Conservation (phyloP, 2,797 vertebrate species). For the Sebastiscus albofasciatus region DNA sequence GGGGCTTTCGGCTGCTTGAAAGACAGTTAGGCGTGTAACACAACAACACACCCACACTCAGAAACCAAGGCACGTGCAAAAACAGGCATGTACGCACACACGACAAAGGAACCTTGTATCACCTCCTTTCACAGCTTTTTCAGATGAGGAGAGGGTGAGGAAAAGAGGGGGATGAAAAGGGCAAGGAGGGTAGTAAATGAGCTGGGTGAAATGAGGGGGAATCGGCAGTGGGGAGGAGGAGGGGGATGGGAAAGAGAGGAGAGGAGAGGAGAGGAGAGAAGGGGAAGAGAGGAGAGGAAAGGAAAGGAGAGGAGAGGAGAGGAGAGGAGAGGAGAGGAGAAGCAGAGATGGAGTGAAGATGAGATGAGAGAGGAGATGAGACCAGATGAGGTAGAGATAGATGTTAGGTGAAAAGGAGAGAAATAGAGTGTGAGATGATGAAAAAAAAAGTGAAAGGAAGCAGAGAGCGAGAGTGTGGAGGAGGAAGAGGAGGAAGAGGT, state of each 20-base stretch:
- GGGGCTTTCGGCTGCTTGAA: constrained; percentile 46
- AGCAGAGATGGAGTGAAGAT: constrained; percentile 34
- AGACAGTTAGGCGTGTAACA: constrained; percentile 51
- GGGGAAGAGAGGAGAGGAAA: not conserved
- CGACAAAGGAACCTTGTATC: constrained; percentile 27
- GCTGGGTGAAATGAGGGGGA: constrained; percentile 4
- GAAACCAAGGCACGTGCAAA: constrained; percentile 35
- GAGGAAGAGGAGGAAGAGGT: not conserved
- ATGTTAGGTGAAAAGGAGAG: constrained; percentile 41
- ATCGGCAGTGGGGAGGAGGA: not conserved
- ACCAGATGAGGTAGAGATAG: constrained; percentile 52
- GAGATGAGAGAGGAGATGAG: constrained; percentile 43
- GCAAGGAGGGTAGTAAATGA: constrained; percentile 40
- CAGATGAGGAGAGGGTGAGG: constrained; percentile 18
- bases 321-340: not conserved
- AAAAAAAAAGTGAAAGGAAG: constrained; percentile 36
- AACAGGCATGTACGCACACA: constrained; percentile 15
- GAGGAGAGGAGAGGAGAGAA: not conserved
- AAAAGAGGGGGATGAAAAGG: constrained; percentile 37
- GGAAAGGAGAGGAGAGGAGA: not conserved
- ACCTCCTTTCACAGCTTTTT: constrained; percentile 45
- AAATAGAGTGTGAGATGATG: constrained; percentile 57
- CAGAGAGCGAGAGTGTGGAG: constrained; percentile 17
- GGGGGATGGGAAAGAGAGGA: not conserved
- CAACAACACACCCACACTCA: constrained; percentile 46